phyloP scores from a whole-genome alignment of 2,113 vertebrate genomes.

The Dascyllus trimaculatus region DNA sequence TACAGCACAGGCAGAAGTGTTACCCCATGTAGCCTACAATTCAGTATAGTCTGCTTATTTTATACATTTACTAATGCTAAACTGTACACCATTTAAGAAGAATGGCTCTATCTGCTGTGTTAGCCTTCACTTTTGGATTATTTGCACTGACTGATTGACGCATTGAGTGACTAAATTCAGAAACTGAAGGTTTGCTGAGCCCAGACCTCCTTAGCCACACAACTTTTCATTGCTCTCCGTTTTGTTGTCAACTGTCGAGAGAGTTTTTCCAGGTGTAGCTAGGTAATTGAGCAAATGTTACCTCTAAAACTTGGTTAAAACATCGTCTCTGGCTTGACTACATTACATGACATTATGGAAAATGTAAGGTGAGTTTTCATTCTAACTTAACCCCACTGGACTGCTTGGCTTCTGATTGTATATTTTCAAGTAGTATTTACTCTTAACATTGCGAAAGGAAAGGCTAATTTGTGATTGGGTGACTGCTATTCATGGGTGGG shows the following conservation, averaged over 20 bases:
- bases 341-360: too few species aligned
- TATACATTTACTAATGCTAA: neutral
- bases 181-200: neutral
- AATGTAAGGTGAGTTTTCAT: too few species aligned
- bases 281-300: too few species aligned
- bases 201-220: neutral
- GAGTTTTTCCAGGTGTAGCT: too few species aligned
- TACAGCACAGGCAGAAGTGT: constrained; percentile 8
- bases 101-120: neutral
- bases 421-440: neutral
- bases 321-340: too few species aligned
- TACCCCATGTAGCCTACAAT: constrained; percentile 26
- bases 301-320: too few species aligned
- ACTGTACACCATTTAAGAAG: neutral
- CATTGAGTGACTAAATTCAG: neutral
- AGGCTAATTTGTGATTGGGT: neutral
- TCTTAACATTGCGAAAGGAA: neutral
- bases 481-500: neutral
- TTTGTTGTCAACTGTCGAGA: too few species aligned
- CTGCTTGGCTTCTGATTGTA: neutral
- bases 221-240: too few species aligned
- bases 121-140: neutral
- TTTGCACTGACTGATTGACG: constrained; percentile 27
- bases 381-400: too few species aligned
- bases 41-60: neutral